phyloP scores from a whole-genome alignment of 64 coral and sea anemone genomes.

The Catalaphyllia jardinei region DNA sequence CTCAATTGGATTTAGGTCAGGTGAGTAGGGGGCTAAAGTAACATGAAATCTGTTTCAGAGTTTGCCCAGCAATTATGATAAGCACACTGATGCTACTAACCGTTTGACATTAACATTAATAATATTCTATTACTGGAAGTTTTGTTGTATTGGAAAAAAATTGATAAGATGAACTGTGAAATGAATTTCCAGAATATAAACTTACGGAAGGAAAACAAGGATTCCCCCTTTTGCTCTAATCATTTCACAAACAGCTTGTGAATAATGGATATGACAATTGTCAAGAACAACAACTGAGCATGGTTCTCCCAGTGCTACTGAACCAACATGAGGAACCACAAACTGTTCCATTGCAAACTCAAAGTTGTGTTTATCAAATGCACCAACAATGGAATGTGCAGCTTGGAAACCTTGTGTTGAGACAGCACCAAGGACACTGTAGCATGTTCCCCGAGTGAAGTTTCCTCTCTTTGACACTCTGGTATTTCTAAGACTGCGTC shows the following conservation, averaged over 20 bases:
- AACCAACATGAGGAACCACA: conserved; percentile 45
- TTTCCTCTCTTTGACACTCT: neutral
- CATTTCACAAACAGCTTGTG: conserved; percentile 40
- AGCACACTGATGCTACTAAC: too few species aligned
- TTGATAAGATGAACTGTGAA: too few species aligned
- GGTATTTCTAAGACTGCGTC: too few species aligned
- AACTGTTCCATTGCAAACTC: conserved; percentile 55
- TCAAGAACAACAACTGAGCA: conserved; percentile 60
- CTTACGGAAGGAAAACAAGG: too few species aligned
- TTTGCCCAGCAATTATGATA: too few species aligned
- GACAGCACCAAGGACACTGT: conserved; percentile 53
- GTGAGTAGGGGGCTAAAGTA: conserved; percentile 16
- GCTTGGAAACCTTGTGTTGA: conserved; percentile 21
- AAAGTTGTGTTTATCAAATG: conserved; percentile 42
- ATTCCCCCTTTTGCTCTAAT: conserved; percentile 47
- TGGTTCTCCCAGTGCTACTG: conserved; percentile 27
- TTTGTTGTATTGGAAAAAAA: too few species aligned
- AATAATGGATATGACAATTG: conserved; percentile 60
- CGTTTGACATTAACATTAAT: too few species aligned
- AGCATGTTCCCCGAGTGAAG: conserved; percentile 36
- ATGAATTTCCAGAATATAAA: too few species aligned
- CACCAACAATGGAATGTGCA: conserved; percentile 56
- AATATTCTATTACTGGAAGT: too few species aligned
- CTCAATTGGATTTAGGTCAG: conserved; percentile 68
- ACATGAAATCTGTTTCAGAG: too few species aligned